phyloP scores from a whole-genome alignment of 2,113 vertebrate genomes.

The Uria lomvia region DNA sequence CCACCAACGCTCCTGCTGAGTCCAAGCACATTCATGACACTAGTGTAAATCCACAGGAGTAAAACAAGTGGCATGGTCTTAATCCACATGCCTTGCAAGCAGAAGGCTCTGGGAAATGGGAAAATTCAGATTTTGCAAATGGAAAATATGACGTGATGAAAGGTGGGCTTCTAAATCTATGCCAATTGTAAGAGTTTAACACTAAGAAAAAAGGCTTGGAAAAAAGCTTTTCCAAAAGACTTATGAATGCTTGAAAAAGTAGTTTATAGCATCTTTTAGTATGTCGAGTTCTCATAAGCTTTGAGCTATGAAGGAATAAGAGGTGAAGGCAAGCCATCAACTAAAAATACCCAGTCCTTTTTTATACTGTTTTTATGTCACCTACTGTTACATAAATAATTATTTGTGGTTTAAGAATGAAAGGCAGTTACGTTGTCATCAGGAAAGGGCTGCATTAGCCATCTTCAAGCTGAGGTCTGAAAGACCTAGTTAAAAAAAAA shows the following conservation, averaged over 20 bases:
- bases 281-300: background rate
- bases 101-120: background rate
- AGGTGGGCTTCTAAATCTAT: background rate
- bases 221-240: background rate
- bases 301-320: background rate
- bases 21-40: background rate
- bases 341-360: background rate
- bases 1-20: background rate
- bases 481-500: background rate
- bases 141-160: background rate
- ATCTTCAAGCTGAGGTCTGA: background rate
- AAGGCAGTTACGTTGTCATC: background rate
- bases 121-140: background rate
- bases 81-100: background rate
- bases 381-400: background rate
- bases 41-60: background rate
- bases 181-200: background rate
- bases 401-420: conserved; percentile 5
- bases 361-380: background rate
- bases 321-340: background rate
- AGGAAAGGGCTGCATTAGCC: background rate
- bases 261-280: background rate
- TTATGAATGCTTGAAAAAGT: background rate
- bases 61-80: background rate
- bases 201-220: background rate